Evolutionary conservation across 2,797 vertebrate genomes (phyloP), one percentile per base, ranked within the genome.

Genomic region (Tenualosa ilisha): DNA sequence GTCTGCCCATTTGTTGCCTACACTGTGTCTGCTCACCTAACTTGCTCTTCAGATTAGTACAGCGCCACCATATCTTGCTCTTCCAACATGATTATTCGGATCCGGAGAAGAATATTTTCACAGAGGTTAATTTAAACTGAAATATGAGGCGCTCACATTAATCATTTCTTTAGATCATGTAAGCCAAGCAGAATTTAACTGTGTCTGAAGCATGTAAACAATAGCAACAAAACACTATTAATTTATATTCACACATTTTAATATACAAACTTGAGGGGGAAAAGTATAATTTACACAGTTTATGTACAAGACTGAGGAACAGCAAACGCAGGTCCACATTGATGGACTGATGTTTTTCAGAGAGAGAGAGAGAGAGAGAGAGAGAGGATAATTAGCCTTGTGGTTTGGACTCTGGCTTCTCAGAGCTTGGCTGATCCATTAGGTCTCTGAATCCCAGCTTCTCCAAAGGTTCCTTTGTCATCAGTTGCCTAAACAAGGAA

Each of bases 391-490:
- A 50, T 50, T 68, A 83, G 79, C 13, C 7, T 94, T 85, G 95
- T 0, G 50, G 8, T 79, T 95, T 89, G 0, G 90, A 31, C 1
- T 92, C 87, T 31, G 92, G 82, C 31, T 88, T 87, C 87, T 95
- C 88, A 1, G 93, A 50, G 6, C 92, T 91, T 15, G 91, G 90
- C n/a, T 92, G 88, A 72, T 94, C 94, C 40, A 92, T 82, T 86
- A 98, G 84, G 89, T 99, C 97, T 89, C 93, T 96, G 89, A 97
- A 98, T 82, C 98, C 98, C 87, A 99, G 88, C 89, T 96, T 99
- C 85, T 96, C 95, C 91, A 98, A 88, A 0, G 97, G 96, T 83
- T 98, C 97, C 0, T 93, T 96, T 54, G 96, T 88, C 98, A 99
- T 99, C 87, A 99, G 93, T 82, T 98, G 97, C 92, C 96, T 96